Percentiles rank a stretch among this genome's conserved stretches.
phyloP scores from a whole-genome alignment of 2,113 vertebrate genomes.

The Cyprinodon brontotheroides region DNA sequence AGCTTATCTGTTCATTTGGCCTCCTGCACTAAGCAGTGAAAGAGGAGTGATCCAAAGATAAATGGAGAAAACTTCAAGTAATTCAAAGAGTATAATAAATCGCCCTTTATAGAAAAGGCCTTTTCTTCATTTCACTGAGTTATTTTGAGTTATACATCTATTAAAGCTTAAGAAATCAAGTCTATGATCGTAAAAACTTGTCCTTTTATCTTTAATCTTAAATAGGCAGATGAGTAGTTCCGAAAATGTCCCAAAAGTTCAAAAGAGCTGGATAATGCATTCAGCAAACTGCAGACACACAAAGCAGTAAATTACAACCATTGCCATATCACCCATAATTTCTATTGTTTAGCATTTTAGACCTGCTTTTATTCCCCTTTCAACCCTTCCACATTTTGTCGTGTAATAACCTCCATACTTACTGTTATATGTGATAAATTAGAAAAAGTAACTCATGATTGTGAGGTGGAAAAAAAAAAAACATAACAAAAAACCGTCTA shows the following conservation, averaged over 20 bases:
- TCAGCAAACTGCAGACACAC: constrained; percentile 19
- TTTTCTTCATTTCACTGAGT: background rate
- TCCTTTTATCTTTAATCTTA: constrained; percentile 33
- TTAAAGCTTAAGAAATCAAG: constrained; percentile 2
- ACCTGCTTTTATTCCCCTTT: background rate
- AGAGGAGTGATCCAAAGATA: constrained; percentile 1
- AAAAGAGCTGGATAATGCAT: constrained; percentile 7
- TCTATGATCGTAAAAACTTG: constrained; percentile 16
- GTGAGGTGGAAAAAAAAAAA: background rate
- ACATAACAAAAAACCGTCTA: background rate
- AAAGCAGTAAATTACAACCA: background rate
- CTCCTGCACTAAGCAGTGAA: background rate
- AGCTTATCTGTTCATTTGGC: constrained; percentile 33
- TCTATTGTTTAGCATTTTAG: background rate
- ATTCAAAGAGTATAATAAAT: background rate
- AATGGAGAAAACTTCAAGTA: background rate
- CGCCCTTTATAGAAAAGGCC: background rate
- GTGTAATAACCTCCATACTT: background rate
- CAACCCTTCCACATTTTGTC: background rate
- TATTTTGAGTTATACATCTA: constrained; percentile 10
- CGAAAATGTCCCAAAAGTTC: constrained; percentile 15
- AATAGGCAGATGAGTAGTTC: constrained; percentile 10
- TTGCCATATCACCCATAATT: background rate
- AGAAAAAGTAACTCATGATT: background rate
- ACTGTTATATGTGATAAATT: background rate